Evolutionary conservation across 2,113 vertebrate species (phyloP), one percentile per base, ranked within the genome.

Genomic region (Cyprinodon brontotheroides): DNA sequence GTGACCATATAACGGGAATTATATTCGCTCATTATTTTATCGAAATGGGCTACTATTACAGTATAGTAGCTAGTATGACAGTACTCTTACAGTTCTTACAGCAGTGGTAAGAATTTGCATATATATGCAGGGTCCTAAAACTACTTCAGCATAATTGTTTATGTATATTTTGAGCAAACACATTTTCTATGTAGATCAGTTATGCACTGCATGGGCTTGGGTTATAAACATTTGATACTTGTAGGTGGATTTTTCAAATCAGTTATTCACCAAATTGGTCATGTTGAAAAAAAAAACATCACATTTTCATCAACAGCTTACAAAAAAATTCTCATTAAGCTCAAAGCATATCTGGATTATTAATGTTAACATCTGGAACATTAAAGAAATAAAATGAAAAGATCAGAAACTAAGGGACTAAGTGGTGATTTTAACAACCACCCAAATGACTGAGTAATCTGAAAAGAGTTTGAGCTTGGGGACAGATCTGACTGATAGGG

Each of bases 401-500:
- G 17, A 10, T 41, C 67, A 69, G 14, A 61, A 39, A 60, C 47
- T 39, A 36, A 65, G 3, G 6, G 65, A 70, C 10, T 40, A 60
- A 68, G 57, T 50, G 47, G 20, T 41, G n/a, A 11, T 20, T 47
- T 10, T 4, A 60, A 29, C 40, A 68, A 67, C 45, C 0, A n/a
- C 78, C 77, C 74, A 61, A 48, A 61, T 13, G 5, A 74, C 61
- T 70, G 83, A 74, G 47, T 77, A 45, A 84, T 68, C 70, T 61
- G 69, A 61, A 22, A 39, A 4, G 3, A 62, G 68, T 22, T 40
- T 67, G 68, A 77, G 70, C 65, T 13, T 40, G 4, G 9, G 53
- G 68, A 60, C 43, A 39, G 80, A 87, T 79, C 62, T 86, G 82
- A 85, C 43, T 71, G 89, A 89, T 80, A 48, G 77, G 2, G 66